A percentile compares a stretch with the other conserved stretches of the same genome.
These are phyloP conservation scores for Nephila pilipes DNA, from an alignment of 1,140 invertebrate genomes.

Conservation along the genomic window DNA sequence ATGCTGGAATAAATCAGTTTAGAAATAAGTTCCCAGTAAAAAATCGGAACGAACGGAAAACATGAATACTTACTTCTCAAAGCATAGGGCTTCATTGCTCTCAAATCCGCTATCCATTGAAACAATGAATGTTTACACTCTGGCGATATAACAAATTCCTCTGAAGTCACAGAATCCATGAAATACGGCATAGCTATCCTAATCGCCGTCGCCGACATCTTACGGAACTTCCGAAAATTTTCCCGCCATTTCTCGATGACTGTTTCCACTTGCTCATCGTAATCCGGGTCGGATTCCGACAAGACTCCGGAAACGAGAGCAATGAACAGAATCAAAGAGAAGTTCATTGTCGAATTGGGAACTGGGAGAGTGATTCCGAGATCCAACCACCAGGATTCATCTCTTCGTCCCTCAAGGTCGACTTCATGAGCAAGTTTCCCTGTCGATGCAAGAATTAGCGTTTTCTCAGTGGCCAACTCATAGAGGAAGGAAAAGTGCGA, in stretches of 20 bases:
- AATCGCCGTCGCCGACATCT: neutral
- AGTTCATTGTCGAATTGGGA: neutral
- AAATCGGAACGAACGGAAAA: neutral
- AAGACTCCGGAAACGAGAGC: neutral
- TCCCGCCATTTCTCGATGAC: conserved; percentile 5
- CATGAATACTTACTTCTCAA: conserved; percentile 31
- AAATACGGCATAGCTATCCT: conserved; percentile 63
- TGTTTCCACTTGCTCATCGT: conserved; percentile 28
- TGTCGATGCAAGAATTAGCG: neutral
- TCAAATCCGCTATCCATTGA: conserved; percentile 58
- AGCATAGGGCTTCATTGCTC: conserved; percentile 25
- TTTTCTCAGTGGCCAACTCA: neutral
- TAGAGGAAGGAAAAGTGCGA: neutral
- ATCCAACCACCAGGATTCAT: neutral
- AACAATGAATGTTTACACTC: conserved; percentile 53
- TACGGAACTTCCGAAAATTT: conserved; percentile 21
- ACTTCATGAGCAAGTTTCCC: neutral
- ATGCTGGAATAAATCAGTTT: too few species aligned
- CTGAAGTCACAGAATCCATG: conserved; percentile 39
- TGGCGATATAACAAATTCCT: neutral
- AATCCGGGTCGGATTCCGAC: neutral
- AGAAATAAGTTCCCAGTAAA: neutral
- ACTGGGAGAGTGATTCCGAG: neutral
- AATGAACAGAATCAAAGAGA: neutral
- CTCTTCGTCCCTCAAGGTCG: neutral